Base-by-base conservation (phyloP, 1,140 invertebrate genomes). In the Philotrypesis tridentata region DNA sequence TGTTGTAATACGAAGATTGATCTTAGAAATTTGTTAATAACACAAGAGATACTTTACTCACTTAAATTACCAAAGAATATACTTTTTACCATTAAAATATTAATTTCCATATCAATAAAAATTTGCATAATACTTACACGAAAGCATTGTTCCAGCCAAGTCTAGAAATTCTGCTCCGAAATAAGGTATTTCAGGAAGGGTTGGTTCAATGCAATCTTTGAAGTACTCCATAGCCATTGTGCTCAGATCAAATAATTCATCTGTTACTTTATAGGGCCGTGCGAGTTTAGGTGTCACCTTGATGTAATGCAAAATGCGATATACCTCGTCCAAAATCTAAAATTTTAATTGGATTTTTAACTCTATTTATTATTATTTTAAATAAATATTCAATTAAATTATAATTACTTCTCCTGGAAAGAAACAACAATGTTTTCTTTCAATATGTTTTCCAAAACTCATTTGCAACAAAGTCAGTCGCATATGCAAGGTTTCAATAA, bases 201-300 rank as follows among this genome's bases (percentile, higher is more conserved):
- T 95, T 43, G 96, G 96, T 89, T 97, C 96, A 87, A 97, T 97
- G 84, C 95, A 95, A 91, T 97, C 97, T 89, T 97, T 97, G 87
- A 97, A 97, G 91, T 97, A 97, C 90, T 97, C 96, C 96, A 97
- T 97, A 31, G 97, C 96, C 96, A 97, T 97, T 29, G 96, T 97
- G 37, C 96, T 97, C 72, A 97, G 92, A 93, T 97, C 97, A 92
- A 97, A 97, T n/a, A 97, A 92, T 90, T 97, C 96, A 91, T 97
- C 97, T 9, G 96, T 97, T 60, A 97, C 96, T 92, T 97, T 97
- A 89, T 96, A 97, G 71, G 96, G 96, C 85, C 95, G 93, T 81
- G 95, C 95, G 83, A 97, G 90, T 89, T 96, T 96, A 23, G 95
- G 94, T 84, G 96, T 96, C 84, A 95, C 94, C 92, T 95, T 95